A percentile compares a stretch with the other conserved stretches of the same genome.
Evolutionary conservation across 2,888 invertebrate genomes (phyloP).

Genomic region (Conops quadrifasciatus): DNA sequence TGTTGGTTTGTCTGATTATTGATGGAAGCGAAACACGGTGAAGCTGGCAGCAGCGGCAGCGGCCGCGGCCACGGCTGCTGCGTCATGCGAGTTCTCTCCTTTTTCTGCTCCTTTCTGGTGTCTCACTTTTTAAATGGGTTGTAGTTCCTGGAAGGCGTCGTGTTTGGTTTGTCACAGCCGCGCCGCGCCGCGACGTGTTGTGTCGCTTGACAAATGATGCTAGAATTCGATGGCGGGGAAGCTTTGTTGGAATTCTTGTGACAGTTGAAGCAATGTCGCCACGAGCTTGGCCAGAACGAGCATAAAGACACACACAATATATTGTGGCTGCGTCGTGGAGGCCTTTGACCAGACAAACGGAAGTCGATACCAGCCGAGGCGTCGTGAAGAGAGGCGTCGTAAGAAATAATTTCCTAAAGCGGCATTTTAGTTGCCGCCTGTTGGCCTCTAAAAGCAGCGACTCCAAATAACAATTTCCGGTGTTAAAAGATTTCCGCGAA

Average conservation of each 20-base stretch:
- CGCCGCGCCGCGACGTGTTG: neutral
- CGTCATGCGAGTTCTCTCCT: conserved; percentile 55
- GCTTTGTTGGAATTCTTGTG: neutral
- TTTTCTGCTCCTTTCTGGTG: conserved; percentile 48
- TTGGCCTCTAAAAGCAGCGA: too few relatives aligned
- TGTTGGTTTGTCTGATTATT: neutral
- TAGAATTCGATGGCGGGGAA: neutral
- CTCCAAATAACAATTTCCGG: too few relatives aligned
- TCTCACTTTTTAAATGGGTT: neutral
- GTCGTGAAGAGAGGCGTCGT: too few relatives aligned
- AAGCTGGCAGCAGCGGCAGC: conserved; percentile 39
- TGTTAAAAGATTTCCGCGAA: too few relatives aligned
- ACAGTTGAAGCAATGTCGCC: neutral
- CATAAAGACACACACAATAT: too few relatives aligned
- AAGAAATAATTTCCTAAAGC: too few relatives aligned
- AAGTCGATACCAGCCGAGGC: too few relatives aligned
- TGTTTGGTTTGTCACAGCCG: neutral
- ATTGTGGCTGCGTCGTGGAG: too few relatives aligned
- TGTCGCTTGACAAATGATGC: conserved; percentile 5
- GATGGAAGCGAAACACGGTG: conserved; percentile 6
- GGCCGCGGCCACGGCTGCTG: conserved; percentile 42
- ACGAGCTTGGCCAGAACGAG: too few relatives aligned
- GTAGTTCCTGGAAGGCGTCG: conserved; percentile 5
- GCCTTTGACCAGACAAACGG: too few relatives aligned
- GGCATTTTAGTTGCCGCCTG: too few relatives aligned